Percentiles rank a stretch among this genome's conserved stretches.
phyloP scores from a whole-genome alignment of 1,140 invertebrate species.

The Doryteuthis pealeii region DNA sequence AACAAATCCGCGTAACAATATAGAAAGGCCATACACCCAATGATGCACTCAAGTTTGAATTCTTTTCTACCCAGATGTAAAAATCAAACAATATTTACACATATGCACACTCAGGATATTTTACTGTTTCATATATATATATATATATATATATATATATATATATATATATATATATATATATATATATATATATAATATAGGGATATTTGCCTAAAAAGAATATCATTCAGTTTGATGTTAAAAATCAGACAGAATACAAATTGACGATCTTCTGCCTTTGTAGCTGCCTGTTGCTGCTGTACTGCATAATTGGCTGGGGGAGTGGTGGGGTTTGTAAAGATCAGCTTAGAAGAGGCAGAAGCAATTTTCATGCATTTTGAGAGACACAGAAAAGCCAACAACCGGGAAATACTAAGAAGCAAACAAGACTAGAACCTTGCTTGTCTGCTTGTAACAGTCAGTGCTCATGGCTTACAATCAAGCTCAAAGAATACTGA shows the following conservation, averaged over 20 bases:
- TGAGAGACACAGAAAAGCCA: too few species aligned
- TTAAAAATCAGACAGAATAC: background rate
- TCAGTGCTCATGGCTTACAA: too few species aligned
- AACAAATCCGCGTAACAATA: background rate
- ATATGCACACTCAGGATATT: background rate
- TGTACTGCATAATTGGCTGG: too few species aligned
- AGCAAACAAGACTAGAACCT: too few species aligned
- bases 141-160: background rate
- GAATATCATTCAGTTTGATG: background rate
- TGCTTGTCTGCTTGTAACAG: too few species aligned
- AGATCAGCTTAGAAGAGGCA: too few species aligned
- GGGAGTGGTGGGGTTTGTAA: too few species aligned
- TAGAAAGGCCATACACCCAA: background rate
- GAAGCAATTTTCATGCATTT: too few species aligned
- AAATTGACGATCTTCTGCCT: background rate
- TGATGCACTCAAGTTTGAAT: too few species aligned
- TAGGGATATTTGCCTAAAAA: background rate
- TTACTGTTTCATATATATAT: background rate
- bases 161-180: background rate
- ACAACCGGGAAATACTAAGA: too few species aligned
- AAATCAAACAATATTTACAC: background rate
- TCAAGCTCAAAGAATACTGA: too few species aligned
- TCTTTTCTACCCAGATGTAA: background rate
- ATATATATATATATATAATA: background rate
- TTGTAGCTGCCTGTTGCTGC: too few species aligned